Evolutionary conservation across 2,797 vertebrate species (phyloP), one percentile per base, ranked within the genome.

Genomic region (Lepilemur septentrionalis): DNA sequence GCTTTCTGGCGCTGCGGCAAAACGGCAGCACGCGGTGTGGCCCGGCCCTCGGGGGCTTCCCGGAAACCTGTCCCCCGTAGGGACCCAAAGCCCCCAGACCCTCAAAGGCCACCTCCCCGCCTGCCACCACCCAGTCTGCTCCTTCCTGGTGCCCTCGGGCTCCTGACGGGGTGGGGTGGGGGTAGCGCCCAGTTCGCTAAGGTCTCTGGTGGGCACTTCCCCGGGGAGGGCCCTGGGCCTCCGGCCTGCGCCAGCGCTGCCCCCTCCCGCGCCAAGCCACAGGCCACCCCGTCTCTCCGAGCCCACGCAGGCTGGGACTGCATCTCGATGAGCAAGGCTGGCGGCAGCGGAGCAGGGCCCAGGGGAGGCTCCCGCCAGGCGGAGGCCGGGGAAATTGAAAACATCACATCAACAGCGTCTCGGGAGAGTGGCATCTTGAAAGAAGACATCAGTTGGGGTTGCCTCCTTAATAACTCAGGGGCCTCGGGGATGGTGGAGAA

Each of bases 1-100:
- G 0, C 38, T 20, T 69, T 5, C 28, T 2, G 2, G 89, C 82
- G 38, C 69, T 15, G n/a, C 0, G n/a, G 28, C 35, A 32, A 5
- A 28, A 28, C 0, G 17, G 7, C 7, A 11, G 35, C 8, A 32
- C 1, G 2, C 30, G 13, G 0, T 0, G 55, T 3, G 0, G 50
- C 12, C 59, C 18, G 14, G 30, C 23, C 48, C 61, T 10, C 43
- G 0, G 4, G 15, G 70, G 35, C 41, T 20, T 10, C 70, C 38
- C 6, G 20, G 32, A 57, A 11, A 41, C 28, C 46, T 10, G 1
- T 13, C 80, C 23, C 13, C 73, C 25, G 5, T 0, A 1, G 52
- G 10, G 15, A 4, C 0, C 5, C 75, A 78, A 65, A 43, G 48
- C 41, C 81, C 84, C 85, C 75, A 61, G 76, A 97, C 96, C 94